Evolutionary conservation across 2,113 vertebrate species (phyloP).

Genomic region (Psittacus erithacus): DNA sequence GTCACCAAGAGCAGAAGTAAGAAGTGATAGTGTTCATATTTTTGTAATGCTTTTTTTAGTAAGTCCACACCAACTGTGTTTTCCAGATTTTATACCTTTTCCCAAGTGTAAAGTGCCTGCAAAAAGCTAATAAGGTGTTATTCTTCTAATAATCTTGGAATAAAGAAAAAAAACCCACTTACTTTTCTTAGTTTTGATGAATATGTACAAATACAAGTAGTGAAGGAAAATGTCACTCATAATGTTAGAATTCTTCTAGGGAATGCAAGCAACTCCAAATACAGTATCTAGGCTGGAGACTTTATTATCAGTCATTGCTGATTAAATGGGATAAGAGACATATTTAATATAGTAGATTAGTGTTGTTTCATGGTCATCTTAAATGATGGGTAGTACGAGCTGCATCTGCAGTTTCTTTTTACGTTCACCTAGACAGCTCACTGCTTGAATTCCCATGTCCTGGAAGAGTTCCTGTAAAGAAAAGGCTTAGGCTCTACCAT

Average conservation of each 20-base stretch:
- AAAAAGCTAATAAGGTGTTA: background rate
- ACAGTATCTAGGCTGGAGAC: background rate
- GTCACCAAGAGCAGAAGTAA: background rate
- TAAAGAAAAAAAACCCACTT: background rate
- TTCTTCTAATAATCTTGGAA: background rate
- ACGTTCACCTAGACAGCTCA: background rate
- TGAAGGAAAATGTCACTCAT: background rate
- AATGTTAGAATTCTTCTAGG: background rate
- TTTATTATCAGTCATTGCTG: background rate
- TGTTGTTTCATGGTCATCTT: constrained; percentile 15
- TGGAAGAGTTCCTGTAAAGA: background rate
- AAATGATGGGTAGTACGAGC: background rate
- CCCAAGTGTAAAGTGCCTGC: background rate
- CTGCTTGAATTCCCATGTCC: background rate
- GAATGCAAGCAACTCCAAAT: background rate
- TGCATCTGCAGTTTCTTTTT: constrained; percentile 2
- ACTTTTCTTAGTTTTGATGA: background rate
- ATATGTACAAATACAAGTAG: background rate
- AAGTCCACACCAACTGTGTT: background rate
- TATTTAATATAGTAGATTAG: background rate
- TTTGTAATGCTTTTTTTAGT: background rate
- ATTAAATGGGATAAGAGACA: constrained; percentile 16
- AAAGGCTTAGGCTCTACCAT: background rate
- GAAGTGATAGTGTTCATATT: background rate
- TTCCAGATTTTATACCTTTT: background rate